Evolutionary conservation across 64 coral and sea anemone species (phyloP), one percentile per base, ranked within the genome.

Genomic region (Actinia equina): DNA sequence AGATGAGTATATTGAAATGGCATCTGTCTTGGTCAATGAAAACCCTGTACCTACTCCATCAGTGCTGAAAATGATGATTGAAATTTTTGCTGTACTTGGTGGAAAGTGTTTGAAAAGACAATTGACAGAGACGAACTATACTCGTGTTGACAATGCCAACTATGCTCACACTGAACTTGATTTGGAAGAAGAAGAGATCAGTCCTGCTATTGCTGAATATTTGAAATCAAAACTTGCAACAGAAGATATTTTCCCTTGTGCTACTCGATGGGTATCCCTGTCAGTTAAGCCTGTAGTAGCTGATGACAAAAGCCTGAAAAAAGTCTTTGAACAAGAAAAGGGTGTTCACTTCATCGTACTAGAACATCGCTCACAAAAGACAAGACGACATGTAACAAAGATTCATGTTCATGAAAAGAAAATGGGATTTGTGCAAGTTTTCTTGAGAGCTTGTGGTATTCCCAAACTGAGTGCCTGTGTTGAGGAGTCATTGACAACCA

Each of bases 1-100:
- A 18, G 86, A 93, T 83, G 95, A 98, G 77, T 98, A 98, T 43
- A 71, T 98, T 44, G 82, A 80, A 58, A 69, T 98, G 91, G 89
- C 92, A 45, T 77, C 91, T 22, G 76, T 88, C 44, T 71, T 93
- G 71, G 82, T 82, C 23, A 71, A 87, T 20, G 86, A 88, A 77
- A 82, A 82, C 71, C 30, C 37, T 82, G 84, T 87, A 37, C 94
- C 89, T 8, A 86, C 89, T 55, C 90, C 87, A 25, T 77, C 87
- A 6, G 17, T 86, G 20, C 58, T 89, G 18, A 55, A 43, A 16
- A 71, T 86, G 55, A 60, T 95, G 17, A 52, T 89, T 27, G 79
- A 88, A 18, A 89, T 95, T 56, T 92, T 95, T 80, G 82, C 94
- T 45, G 87, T 82, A 23, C 87, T 95, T 43, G 94, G 94, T 7